phyloP scores from a whole-genome alignment of 2,797 vertebrate genomes.

The Uromys caudimaculatus region DNA sequence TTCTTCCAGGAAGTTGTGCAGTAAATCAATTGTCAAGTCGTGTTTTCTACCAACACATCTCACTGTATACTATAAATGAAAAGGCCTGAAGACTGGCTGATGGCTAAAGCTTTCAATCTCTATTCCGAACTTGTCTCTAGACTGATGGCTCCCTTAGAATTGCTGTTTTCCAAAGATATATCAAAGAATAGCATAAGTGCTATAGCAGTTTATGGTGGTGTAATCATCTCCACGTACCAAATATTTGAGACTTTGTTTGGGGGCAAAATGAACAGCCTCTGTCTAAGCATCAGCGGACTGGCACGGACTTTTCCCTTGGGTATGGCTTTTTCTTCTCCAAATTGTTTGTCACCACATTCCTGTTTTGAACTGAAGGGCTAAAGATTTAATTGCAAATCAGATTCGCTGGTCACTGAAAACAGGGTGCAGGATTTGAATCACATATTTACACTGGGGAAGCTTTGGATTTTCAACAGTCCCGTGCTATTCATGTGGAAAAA shows the following conservation, averaged over 20 bases:
- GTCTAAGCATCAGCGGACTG: constrained; percentile 62
- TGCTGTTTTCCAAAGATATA: constrained; percentile 72
- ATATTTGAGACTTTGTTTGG: constrained; percentile 76
- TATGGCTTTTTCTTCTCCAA: constrained; percentile 62
- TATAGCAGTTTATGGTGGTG: constrained; percentile 75
- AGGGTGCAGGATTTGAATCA: not conserved
- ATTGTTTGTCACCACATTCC: constrained; percentile 64
- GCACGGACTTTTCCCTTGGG: constrained; percentile 67
- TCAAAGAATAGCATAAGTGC: constrained; percentile 73
- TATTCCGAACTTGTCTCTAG: constrained; percentile 77
- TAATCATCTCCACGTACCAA: constrained; percentile 71
- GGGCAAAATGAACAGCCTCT: constrained; percentile 65
- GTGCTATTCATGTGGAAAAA: not conserved
- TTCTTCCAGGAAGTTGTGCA: constrained; percentile 63
- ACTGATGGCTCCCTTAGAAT: constrained; percentile 65
- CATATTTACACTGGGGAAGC: constrained; percentile 30
- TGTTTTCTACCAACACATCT: constrained; percentile 80
- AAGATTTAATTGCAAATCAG: constrained; percentile 79
- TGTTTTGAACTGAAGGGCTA: constrained; percentile 48
- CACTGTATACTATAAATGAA: constrained; percentile 72
- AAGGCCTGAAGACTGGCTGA: constrained; percentile 77
- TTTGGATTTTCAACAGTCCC: not conserved
- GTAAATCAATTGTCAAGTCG: constrained; percentile 79
- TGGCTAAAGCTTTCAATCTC: constrained; percentile 81
- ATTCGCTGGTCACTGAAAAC: constrained; percentile 49